These are phyloP conservation scores for Drosophila buzzatii DNA, from an alignment of 2,888 invertebrate species.

Conservation along the genomic window DNA sequence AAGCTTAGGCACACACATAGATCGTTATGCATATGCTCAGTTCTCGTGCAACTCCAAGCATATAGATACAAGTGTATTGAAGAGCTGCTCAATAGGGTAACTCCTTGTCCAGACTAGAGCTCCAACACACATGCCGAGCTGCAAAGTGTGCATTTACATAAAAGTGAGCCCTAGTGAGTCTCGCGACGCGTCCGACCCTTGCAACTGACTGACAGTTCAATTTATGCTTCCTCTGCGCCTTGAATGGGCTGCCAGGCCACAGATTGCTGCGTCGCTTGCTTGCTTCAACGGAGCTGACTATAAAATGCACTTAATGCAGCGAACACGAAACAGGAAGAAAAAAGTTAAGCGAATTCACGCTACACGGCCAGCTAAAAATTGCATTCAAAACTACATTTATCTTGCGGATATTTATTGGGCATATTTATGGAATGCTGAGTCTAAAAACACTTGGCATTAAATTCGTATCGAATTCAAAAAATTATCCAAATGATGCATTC, in stretches of 20 bases:
- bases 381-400: constrained; percentile 45
- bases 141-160: constrained; percentile 65
- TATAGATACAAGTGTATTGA: too few relatives aligned
- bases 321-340: constrained; percentile 21
- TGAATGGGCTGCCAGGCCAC: constrained; percentile 62
- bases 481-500: background rate
- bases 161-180: constrained; percentile 28
- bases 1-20: too few relatives aligned
- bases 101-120: background rate
- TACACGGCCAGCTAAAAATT: constrained; percentile 29
- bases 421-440: constrained; percentile 59
- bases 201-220: constrained; percentile 77
- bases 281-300: constrained; percentile 60
- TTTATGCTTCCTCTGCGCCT: constrained; percentile 75
- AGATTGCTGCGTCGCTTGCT: constrained; percentile 71
- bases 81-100: background rate
- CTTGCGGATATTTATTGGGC: constrained; percentile 50
- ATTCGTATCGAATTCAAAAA: background rate
- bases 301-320: constrained; percentile 82
- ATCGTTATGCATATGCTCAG: too few relatives aligned
- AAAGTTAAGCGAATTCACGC: constrained; percentile 9
- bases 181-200: constrained; percentile 19
- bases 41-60: too few relatives aligned
- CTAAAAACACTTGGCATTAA: background rate
- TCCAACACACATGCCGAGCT: constrained; percentile 42